Base-by-base conservation (phyloP, 2,797 vertebrate species). In the Anableps anableps region DNA sequence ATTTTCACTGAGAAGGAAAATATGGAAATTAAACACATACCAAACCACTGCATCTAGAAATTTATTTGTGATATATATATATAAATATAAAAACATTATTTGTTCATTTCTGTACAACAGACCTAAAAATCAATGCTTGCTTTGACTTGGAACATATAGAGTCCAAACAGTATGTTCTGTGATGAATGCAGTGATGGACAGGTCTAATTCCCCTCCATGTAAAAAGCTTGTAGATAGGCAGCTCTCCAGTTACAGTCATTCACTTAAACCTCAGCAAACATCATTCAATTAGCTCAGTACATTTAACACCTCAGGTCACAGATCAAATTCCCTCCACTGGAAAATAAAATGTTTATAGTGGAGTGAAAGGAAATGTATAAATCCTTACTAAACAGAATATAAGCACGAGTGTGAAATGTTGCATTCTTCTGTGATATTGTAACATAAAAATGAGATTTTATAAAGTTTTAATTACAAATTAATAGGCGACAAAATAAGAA, bases 81-180 rank as follows among this genome's bases (percentile, higher is more conserved):
- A 96, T 96, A 96, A 96, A 96, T 96, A 96, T 94, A 95, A 95
- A n/a, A 96, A 95, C 92, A 94, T 92, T 89, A 64, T 91, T 86
- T 92, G 93, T 93, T 92, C 79, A 93, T 85, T 82, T 93, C 85
- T 95, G 93, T 94, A 95, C 94, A 96, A 94, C 86, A 88, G 82
- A 86, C 36, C 85, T 94, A 94, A 86, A 92, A 89, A 85, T 88
- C 90, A 88, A 92, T 81, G 91, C 86, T 89, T 91, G 87, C 86
- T 88, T 91, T 71, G 92, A 87, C 80, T 87, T 76, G 81, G n/a
- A 92, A 90, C 85, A 83, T 86, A 80, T 78, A 72, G 83, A 91
- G 86, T 93, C 87, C 92, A 92, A 90, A 93, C 83, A 62, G 85
- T 90, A 89, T 83, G 91, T 91, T 93, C 90, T 84, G 78, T 80